Conservation (phyloP, 2,888 invertebrate genomes). For the Meloe dianella region DNA sequence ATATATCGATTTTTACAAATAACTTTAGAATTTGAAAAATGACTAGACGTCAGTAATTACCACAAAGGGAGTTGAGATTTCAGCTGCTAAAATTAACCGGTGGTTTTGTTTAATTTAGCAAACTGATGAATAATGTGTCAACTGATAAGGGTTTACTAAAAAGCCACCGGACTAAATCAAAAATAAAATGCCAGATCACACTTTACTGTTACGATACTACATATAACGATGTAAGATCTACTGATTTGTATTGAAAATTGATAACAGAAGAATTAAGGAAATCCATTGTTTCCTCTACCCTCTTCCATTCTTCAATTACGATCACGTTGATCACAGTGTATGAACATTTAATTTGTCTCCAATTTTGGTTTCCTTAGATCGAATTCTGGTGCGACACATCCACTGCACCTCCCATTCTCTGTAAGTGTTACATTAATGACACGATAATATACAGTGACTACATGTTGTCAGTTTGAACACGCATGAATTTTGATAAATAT, state of each 20-base stretch:
- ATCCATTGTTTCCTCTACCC: no score
- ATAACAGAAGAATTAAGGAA: no score
- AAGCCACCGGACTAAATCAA: neutral
- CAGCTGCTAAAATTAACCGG: neutral
- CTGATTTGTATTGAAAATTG: no score
- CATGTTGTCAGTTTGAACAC: no score
- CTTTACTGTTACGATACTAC: neutral
- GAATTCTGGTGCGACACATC: neutral
- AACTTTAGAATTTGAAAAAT: neutral
- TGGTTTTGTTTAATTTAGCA: neutral
- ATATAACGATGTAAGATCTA: neutral
- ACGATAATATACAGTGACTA: neutral
- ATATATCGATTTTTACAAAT: neutral
- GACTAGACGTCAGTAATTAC: neutral
- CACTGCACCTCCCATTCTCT: neutral
- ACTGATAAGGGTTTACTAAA: neutral
- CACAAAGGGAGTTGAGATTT: neutral
- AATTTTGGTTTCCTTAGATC: neutral
- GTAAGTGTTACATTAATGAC: neutral
- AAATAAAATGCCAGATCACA: neutral
- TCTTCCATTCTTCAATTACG: no score
- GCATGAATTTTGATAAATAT: no score
- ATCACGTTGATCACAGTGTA: no score
- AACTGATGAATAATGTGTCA: neutral
- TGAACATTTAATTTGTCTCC: no score